A percentile compares a stretch with the other conserved stretches of the same genome.
Evolutionary conservation across 2,113 vertebrate species (phyloP).

Genomic region (Chionodraco myersi): DNA sequence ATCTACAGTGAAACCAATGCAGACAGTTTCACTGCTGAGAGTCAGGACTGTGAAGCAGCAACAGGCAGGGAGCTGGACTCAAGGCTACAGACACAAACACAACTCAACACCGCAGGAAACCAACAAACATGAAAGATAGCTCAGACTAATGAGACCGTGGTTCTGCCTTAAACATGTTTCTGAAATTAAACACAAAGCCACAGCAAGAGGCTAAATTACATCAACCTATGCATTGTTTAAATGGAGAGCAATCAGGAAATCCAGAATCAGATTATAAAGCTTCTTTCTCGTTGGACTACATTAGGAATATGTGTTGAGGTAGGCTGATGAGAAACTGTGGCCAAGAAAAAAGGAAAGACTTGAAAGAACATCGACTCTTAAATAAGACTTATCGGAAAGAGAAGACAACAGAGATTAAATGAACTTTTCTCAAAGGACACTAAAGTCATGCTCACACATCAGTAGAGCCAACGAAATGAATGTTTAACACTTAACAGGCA

Average conservation of each 20-base stretch:
- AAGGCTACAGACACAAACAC: constrained; percentile 6
- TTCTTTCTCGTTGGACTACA: no score
- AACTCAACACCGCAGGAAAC: neutral
- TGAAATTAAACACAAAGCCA: neutral
- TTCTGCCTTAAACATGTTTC: neutral
- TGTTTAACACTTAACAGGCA: no score
- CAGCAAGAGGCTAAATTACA: neutral
- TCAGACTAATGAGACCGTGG: neutral
- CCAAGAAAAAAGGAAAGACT: neutral
- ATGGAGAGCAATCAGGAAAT: neutral
- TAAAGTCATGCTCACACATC: neutral
- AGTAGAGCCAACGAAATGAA: neutral
- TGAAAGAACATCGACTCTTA: neutral
- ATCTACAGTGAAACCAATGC: constrained; percentile 4
- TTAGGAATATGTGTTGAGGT: no score
- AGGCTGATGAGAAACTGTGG: neutral
- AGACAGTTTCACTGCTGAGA: constrained; percentile 4
- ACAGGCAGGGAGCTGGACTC: neutral
- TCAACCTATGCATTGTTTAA: neutral
- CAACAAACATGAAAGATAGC: neutral
- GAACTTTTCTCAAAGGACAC: neutral
- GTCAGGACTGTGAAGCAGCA: constrained; percentile 1
- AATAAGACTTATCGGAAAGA: no score
- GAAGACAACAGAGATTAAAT: neutral
- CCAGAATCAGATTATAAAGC: no score